A percentile compares a stretch with the other conserved stretches of the same genome.
Conservation (phyloP, 2,113 vertebrate genomes). For the Rhabdornis inornatus region DNA sequence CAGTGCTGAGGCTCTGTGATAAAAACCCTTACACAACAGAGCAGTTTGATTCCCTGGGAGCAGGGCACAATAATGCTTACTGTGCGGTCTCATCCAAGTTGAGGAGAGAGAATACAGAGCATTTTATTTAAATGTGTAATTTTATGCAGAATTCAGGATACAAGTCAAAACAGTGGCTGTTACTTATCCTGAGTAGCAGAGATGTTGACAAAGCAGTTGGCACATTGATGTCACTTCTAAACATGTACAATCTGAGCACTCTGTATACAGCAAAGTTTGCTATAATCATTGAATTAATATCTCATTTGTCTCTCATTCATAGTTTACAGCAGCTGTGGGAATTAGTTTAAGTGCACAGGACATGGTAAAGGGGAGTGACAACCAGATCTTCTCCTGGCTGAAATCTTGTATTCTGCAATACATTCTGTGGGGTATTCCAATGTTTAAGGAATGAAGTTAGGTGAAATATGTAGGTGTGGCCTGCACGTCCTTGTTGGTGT, state of each 20-base stretch:
- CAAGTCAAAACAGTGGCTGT: neutral
- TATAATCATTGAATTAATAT: neutral
- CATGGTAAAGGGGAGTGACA: neutral
- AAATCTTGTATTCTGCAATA: neutral
- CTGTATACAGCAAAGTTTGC: neutral
- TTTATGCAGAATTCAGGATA: neutral
- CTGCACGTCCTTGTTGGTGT: neutral
- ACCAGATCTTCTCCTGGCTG: neutral
- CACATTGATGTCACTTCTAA: neutral
- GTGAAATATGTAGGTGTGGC: neutral
- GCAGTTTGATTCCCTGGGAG: neutral
- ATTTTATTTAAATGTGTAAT: neutral
- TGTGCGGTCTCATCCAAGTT: neutral
- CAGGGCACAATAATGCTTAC: neutral
- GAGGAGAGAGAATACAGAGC: neutral
- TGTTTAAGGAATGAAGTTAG: neutral
- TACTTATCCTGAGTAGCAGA: neutral
- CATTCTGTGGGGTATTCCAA: neutral
- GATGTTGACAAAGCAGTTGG: neutral
- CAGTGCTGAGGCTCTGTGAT: neutral
- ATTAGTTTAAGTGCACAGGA: neutral
- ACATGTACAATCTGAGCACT: neutral
- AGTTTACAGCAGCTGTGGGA: neutral
- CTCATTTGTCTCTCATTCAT: neutral
- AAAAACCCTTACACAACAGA: neutral